phyloP scores from a whole-genome alignment of 1,140 invertebrate genomes.

The Pogonognathellus flavescens region DNA sequence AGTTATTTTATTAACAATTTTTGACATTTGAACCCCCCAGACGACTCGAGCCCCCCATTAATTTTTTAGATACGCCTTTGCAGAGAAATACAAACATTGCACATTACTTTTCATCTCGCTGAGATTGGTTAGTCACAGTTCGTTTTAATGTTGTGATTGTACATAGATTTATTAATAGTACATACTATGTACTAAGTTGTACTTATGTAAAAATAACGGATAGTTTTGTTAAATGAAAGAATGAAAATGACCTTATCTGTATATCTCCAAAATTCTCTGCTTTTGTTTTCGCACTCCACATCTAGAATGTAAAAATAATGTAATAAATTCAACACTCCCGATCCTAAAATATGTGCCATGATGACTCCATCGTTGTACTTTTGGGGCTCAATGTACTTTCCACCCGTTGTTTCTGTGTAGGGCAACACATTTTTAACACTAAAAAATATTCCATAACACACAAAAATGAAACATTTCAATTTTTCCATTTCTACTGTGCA shows the following conservation, averaged over 20 bases:
- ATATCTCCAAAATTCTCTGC: constrained; percentile 51
- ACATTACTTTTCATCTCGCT: too few relatives aligned
- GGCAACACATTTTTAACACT: not conserved
- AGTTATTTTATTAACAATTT: too few relatives aligned
- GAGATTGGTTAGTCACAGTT: too few relatives aligned
- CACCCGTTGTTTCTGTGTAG: not conserved
- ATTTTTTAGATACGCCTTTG: too few relatives aligned
- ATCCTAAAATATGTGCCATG: constrained; percentile 57
- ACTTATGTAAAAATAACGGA: too few relatives aligned
- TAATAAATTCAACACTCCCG: constrained; percentile 52
- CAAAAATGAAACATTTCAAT: not conserved
- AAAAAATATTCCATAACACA: not conserved
- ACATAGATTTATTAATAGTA: too few relatives aligned
- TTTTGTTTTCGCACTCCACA: constrained; percentile 53
- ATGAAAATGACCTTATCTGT: constrained; percentile 34
- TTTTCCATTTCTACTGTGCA: not conserved
- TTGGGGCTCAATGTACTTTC: constrained; percentile 12
- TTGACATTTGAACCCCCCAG: too few relatives aligned
- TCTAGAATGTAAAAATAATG: constrained; percentile 54
- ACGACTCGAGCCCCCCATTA: too few relatives aligned
- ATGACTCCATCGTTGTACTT: constrained; percentile 52
- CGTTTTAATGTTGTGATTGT: too few relatives aligned
- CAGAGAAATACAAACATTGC: too few relatives aligned
- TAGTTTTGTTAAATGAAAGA: not conserved
- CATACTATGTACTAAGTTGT: too few relatives aligned